Evolutionary conservation across 2,113 vertebrate genomes (phyloP).

Genomic region (Salvator merianae): DNA sequence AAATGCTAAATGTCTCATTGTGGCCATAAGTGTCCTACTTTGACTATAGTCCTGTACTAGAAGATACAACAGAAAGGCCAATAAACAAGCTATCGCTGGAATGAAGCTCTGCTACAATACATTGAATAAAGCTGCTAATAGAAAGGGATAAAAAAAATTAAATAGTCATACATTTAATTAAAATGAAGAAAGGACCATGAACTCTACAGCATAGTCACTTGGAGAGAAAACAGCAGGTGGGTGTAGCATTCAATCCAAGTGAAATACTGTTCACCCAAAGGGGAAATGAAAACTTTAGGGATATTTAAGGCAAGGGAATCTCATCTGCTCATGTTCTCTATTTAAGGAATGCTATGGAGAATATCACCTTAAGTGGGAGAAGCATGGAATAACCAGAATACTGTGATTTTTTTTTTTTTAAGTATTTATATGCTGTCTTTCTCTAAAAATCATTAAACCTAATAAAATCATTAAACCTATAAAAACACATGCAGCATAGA

Average conservation of each 20-base stretch:
- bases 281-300: no score
- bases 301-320: no score
- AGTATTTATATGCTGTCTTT: not conserved
- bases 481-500: no score
- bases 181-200: not conserved
- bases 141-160: slow-evolving; percentile 2
- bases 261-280: no score
- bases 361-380: no score
- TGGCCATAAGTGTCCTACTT: not conserved
- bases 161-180: not conserved
- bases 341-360: no score
- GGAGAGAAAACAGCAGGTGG: no score
- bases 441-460: not conserved
- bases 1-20: slow-evolving; percentile 35
- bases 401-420: no score
- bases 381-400: no score
- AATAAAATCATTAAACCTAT: no score
- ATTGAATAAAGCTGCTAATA: slow-evolving; percentile 13
- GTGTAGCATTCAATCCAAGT: no score
- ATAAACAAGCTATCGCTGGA: not conserved
- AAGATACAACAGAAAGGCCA: slow-evolving; percentile 21
- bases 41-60: slow-evolving; percentile 16
- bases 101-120: not conserved
- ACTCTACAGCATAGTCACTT: not conserved
- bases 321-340: no score